These are phyloP conservation scores for Glaucidium brasilianum DNA, from an alignment of 2,113 vertebrate genomes.

Conservation along the genomic window DNA sequence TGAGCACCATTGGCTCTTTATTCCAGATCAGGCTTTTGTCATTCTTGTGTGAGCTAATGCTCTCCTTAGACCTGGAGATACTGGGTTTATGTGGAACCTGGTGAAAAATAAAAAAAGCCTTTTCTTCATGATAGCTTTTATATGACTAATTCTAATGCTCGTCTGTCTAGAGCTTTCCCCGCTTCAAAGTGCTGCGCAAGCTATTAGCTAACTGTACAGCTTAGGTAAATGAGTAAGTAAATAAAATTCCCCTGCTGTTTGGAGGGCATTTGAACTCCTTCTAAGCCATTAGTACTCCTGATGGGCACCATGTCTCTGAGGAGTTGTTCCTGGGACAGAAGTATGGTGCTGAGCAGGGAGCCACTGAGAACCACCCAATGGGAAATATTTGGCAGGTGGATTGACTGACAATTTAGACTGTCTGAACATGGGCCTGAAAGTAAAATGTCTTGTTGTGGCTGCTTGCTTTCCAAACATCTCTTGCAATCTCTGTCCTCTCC, in stretches of 20 bases:
- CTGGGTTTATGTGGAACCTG: background rate
- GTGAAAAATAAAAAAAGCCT: background rate
- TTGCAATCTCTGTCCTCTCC: background rate
- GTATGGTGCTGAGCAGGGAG: background rate
- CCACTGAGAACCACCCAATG: background rate
- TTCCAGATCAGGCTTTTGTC: background rate
- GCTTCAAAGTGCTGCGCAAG: background rate
- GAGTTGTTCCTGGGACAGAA: background rate
- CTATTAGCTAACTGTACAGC: background rate
- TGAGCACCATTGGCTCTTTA: background rate
- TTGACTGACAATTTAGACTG: background rate
- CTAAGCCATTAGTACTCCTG: background rate
- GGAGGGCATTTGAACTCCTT: background rate
- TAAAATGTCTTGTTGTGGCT: background rate
- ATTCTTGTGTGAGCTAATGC: background rate
- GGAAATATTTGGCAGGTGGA: background rate
- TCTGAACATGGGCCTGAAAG: background rate
- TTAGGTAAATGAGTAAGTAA: background rate
- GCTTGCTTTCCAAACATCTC: background rate
- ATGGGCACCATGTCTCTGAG: rapidly evolving
- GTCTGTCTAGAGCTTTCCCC: background rate
- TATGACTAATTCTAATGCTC: background rate
- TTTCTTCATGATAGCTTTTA: background rate
- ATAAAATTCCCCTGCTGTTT: background rate
- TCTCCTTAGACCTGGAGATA: background rate